Conservation (phyloP, 2,797 vertebrate genomes). For the Thaleichthys pacificus region DNA sequence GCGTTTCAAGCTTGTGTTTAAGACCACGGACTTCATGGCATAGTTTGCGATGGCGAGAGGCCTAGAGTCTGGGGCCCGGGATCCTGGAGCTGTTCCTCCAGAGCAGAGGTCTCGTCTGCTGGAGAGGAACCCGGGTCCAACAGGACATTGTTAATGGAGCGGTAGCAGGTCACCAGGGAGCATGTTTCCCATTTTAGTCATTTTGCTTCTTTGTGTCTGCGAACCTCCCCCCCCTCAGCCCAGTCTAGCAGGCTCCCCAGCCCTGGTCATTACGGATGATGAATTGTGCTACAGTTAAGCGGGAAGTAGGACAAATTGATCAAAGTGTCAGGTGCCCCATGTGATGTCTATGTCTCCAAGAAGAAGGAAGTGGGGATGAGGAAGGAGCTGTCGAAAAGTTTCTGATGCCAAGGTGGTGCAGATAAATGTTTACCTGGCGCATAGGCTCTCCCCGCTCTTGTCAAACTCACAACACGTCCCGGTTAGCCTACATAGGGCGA, state of each 20-base stretch:
- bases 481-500: slow-evolving; percentile 57
- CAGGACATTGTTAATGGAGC: slow-evolving; percentile 75
- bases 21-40: slow-evolving; percentile 22
- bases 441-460: slow-evolving; percentile 49
- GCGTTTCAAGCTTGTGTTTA: neutral
- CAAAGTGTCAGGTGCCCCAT: slow-evolving; percentile 83
- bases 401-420: slow-evolving; percentile 63
- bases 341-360: slow-evolving; percentile 73
- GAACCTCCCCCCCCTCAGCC: slow-evolving; percentile 62
- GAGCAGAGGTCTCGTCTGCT: slow-evolving; percentile 43
- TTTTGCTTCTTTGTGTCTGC: slow-evolving; percentile 69
- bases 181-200: slow-evolving; percentile 75
- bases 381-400: slow-evolving; percentile 74
- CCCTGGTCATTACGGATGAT: slow-evolving; percentile 79
- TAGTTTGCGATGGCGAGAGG: slow-evolving; percentile 17
- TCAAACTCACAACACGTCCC: slow-evolving; percentile 52
- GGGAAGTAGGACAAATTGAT: slow-evolving; percentile 84
- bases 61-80: slow-evolving; percentile 29
- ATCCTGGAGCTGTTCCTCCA: slow-evolving; percentile 11
- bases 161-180: slow-evolving; percentile 62
- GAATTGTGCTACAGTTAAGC: slow-evolving; percentile 80
- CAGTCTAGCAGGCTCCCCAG: slow-evolving; percentile 62
- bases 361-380: slow-evolving; percentile 64
- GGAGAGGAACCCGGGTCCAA: slow-evolving; percentile 49
- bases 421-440: slow-evolving; percentile 75